Evolutionary conservation across 2,113 vertebrate species (phyloP), one percentile per base, ranked within the genome.

Genomic region (Myxocyprinus asiaticus): DNA sequence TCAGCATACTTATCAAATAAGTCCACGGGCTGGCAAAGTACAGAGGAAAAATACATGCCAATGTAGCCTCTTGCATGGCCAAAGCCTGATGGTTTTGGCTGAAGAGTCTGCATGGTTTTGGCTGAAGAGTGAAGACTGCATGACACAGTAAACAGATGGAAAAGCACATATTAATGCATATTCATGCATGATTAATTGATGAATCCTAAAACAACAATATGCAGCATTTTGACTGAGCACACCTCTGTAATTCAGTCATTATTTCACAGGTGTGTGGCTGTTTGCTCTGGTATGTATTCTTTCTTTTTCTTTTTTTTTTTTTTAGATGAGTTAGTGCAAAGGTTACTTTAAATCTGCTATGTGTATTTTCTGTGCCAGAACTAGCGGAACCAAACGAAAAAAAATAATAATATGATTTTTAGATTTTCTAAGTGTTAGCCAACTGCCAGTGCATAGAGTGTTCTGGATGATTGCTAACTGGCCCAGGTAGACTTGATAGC

Each of bases 31-130:
- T 67, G 22, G 45, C 67, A 50, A 51, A 66, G 59, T 33, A 10
- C 67, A 61, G 51, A 15, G 55, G 55, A 58, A 14, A 77, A 33
- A 33, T 66, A 59, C 48, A 48, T 12, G 67, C 15, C 80, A 55
- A 11, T 55, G 53, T 43, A 14, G 8, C 67, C 66, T 64, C 42
- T 56, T 17, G 48, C 45, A 10, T 51, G 43, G 12, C 74, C 44
- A 55, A 64, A 56, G 6, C 48, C 44, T 71, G 69, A 9, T 71
- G 9, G 53, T 42, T 58, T 71, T 59, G 53, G 69, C 14, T 53
- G 17, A 33, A 33, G 22, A 72, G 17, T 43, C 44, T 33, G 22
- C 22, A 33, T 15, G 3, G 53, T 42, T 58, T 71, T 59, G 53
- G 69, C 14, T 53, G 17, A 33, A 33, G 22, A 72, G 17, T 43